These are phyloP conservation scores for Frieseomelitta varia DNA, from an alignment of 1,140 invertebrate genomes.

Conservation along the genomic window DNA sequence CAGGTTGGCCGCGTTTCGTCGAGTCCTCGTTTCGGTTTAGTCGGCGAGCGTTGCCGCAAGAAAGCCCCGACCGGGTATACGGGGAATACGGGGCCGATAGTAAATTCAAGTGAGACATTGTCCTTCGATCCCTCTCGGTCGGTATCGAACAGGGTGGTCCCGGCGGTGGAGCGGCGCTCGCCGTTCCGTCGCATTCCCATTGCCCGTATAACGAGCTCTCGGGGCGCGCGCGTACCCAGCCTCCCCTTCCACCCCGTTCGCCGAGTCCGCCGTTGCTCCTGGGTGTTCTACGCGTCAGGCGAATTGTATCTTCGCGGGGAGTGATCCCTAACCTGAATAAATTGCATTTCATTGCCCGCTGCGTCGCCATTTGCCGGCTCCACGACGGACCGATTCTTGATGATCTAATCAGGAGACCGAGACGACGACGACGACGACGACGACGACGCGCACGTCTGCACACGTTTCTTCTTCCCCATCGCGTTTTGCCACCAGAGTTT, in stretches of 20 bases:
- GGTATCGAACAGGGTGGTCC: slow-evolving; percentile 70
- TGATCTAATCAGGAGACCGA: slow-evolving; percentile 44
- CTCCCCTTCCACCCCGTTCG: slow-evolving; percentile 2
- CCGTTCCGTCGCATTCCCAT: slow-evolving; percentile 71
- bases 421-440: neutral
- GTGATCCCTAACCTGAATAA: slow-evolving; percentile 68
- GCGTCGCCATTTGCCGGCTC: slow-evolving; percentile 40
- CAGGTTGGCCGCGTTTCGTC: neutral
- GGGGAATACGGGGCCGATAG: slow-evolving; percentile 68
- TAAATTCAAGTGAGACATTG: slow-evolving; percentile 74
- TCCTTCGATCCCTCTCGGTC: slow-evolving; percentile 61
- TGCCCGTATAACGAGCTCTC: slow-evolving; percentile 72
- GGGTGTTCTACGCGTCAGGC: slow-evolving; percentile 75
- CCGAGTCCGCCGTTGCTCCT: slow-evolving; percentile 53
- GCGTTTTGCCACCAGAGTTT: neutral
- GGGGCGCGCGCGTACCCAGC: slow-evolving; percentile 50
- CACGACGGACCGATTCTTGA: slow-evolving; percentile 37
- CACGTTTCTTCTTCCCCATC: neutral
- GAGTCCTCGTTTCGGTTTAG: neutral
- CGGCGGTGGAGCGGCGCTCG: slow-evolving; percentile 51
- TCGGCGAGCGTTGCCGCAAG: slow-evolving; percentile 57
- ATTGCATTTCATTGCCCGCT: slow-evolving; percentile 67
- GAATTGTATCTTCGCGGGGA: slow-evolving; percentile 73
- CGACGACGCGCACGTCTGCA: neutral
- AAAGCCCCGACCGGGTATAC: slow-evolving; percentile 59